These are phyloP conservation scores for Physocephala rufipes DNA, from an alignment of 2,888 invertebrate species.

Conservation along the genomic window DNA sequence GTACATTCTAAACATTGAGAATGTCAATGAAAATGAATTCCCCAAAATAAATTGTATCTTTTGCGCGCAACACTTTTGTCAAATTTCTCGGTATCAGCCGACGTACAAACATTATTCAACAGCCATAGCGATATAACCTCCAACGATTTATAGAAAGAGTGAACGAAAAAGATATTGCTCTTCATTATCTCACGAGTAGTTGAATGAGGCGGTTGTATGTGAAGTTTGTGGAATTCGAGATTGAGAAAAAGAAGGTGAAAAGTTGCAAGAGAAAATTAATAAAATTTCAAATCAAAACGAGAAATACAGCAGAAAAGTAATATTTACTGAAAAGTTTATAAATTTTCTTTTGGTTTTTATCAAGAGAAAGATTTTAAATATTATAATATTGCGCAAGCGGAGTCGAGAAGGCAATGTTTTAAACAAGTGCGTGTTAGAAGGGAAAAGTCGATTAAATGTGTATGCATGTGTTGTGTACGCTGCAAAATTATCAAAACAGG, in stretches of 20 bases:
- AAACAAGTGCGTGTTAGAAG: no score
- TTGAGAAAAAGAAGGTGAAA: constrained; percentile 3
- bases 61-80: no score
- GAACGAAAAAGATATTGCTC: constrained; percentile 34
- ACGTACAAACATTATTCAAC: no score
- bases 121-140: not conserved
- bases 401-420: no score
- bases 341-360: no score
- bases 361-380: no score
- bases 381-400: no score
- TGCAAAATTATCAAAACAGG: constrained; percentile 23
- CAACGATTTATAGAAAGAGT: constrained; percentile 24
- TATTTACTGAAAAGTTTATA: no score
- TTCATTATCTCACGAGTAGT: constrained; percentile 43
- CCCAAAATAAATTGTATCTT: not conserved
- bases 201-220: constrained; percentile 36
- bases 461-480: not conserved
- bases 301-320: constrained; percentile 10
- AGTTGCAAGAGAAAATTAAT: constrained; percentile 26
- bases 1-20: not conserved
- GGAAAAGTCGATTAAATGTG: not conserved
- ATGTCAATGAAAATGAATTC: not conserved
- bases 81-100: not conserved
- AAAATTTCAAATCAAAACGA: constrained; percentile 10
- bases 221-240: constrained; percentile 28